Conservation (phyloP, 2,888 invertebrate species). For the Auanema freiburgensis region DNA sequence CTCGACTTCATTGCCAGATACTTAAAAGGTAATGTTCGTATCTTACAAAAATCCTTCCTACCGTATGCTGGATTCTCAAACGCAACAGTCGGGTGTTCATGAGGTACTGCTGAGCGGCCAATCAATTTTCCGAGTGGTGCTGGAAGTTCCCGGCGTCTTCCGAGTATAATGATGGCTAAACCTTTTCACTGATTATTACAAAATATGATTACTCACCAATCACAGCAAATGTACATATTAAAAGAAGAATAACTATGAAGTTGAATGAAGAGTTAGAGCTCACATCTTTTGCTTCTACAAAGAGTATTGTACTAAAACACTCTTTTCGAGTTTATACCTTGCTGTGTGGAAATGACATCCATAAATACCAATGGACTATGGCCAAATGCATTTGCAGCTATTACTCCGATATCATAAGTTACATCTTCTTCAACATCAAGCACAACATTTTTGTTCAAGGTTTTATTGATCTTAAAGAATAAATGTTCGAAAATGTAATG, state of each 20-base stretch:
- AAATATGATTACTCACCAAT: neutral
- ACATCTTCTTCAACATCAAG: constrained; percentile 9
- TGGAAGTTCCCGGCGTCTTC: constrained; percentile 28
- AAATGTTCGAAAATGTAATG: neutral
- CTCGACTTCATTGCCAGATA: constrained; percentile 39
- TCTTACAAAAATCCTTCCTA: neutral
- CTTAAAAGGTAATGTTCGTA: constrained; percentile 9
- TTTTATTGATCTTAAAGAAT: constrained; percentile 26
- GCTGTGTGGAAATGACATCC: constrained; percentile 16
- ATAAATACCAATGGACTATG: constrained; percentile 35
- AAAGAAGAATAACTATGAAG: neutral
- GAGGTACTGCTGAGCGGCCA: constrained; percentile 4
- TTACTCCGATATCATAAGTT: constrained; percentile 34
- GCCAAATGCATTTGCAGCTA: constrained; percentile 46
- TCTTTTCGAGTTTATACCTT: constrained; percentile 3
- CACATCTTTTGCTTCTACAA: neutral
- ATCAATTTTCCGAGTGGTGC: constrained; percentile 34
- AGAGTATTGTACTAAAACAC: neutral
- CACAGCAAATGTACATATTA: neutral
- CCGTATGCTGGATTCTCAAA: constrained; percentile 49
- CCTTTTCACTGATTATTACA: neutral
- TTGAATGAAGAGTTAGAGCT: neutral
- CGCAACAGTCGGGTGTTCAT: constrained; percentile 43
- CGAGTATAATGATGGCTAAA: constrained; percentile 24
- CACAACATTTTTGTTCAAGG: constrained; percentile 22